These are phyloP conservation scores for Achlya flavicornis DNA, from an alignment of 2,888 invertebrate species.

Conservation along the genomic window DNA sequence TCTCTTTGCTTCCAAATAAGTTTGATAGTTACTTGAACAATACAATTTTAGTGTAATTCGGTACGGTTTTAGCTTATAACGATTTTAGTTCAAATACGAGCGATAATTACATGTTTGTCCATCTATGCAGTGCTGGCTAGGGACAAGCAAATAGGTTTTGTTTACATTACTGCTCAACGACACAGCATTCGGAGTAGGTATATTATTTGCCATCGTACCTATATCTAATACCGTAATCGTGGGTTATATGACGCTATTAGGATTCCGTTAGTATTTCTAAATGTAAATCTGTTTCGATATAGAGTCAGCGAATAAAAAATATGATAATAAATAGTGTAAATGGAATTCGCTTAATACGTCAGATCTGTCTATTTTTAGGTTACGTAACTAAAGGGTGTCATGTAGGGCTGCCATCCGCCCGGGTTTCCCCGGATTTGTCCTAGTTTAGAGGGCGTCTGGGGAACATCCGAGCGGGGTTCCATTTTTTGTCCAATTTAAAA, in stretches of 20 bases:
- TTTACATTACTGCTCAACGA: neutral
- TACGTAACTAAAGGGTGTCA: no score
- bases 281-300: neutral
- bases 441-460: no score
- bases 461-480: no score
- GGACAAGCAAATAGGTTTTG: neutral
- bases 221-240: neutral
- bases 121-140: neutral
- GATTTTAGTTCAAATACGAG: neutral
- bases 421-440: no score
- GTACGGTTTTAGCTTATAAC: neutral
- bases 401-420: no score
- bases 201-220: neutral
- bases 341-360: no score
- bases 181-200: neutral
- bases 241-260: neutral
- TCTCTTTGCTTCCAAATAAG: neutral
- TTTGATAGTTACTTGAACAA: neutral
- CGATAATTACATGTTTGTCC: neutral
- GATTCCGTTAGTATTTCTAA: neutral
- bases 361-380: no score
- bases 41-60: neutral
- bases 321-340: no score
- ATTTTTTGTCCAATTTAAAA: no score
- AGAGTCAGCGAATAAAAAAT: neutral